Base-by-base conservation (phyloP, 92 coral and sea anemone species). In the Anthopleura xanthogrammica region DNA sequence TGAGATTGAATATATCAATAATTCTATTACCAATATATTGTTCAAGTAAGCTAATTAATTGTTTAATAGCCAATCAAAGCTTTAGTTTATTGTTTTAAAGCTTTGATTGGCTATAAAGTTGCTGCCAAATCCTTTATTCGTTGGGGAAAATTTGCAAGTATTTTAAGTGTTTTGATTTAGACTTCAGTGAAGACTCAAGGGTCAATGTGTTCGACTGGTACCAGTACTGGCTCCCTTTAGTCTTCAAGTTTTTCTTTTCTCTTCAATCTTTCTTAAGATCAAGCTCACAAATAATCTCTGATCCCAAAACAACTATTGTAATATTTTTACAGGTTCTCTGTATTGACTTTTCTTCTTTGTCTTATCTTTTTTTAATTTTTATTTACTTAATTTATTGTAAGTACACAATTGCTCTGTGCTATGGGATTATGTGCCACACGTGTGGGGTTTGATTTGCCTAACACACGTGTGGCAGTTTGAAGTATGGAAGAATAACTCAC, bases 381-480 rank as follows among this genome's bases (percentile, higher is more conserved):
- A 68, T 68, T 68, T 68, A 68, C 74, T 68, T 36, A 9, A 12
- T 36, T 68, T 23, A 68, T 36, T 68, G 6, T 36, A 68, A 36
- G 41, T 23, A 36, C 42, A 68, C 74, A 68, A 68, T 36, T 23
- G 42, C 43, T 66, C 77, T 41, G 65, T 70, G 48, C 71, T 50
- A 75, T 81, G 52, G 41, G 46, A 39, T 70, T 65, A 10, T 13
- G 52, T 17, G 10, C 17, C 70, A 70, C 84, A 81, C 74, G 84
- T 81, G 84, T 81, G 71, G 50, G 52, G 74, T 68, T 68, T 68
- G 74, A 68, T 68, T 68, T 68, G 17, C 16, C 3, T 5, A 36
- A 36, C 41, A 68, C 74, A 68, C 74, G 42, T 68, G 74, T 68
- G 72, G 1, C 54, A 5, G 36, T 65, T 10, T 68, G 24, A 36